phyloP scores from a whole-genome alignment of 2,797 vertebrate species.

The Coccyzus lansbergi region DNA sequence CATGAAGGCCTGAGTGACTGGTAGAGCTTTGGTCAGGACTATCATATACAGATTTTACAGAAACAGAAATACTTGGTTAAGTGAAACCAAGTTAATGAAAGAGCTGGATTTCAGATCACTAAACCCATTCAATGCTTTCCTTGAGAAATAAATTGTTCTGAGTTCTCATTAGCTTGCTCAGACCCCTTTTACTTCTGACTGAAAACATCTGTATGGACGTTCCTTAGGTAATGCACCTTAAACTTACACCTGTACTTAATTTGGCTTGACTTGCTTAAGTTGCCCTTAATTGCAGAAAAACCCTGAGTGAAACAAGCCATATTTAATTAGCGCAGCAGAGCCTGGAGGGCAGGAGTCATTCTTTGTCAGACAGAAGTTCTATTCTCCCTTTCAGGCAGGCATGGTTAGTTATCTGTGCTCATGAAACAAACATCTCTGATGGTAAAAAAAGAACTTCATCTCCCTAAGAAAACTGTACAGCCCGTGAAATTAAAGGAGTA shows the following conservation, averaged over 20 bases:
- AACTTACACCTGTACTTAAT: slow-evolving; percentile 24
- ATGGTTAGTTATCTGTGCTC: slow-evolving; percentile 14
- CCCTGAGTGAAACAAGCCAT: not conserved
- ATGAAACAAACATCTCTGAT: not conserved
- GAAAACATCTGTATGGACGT: not conserved
- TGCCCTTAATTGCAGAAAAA: not conserved
- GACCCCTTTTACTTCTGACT: not conserved
- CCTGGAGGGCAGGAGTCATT: not conserved
- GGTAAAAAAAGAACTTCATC: not conserved
- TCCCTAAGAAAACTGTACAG: not conserved
- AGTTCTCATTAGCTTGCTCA: slow-evolving; percentile 39
- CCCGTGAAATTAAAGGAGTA: not conserved
- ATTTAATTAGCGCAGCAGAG: not conserved
- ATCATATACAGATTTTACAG: not conserved
- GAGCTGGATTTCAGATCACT: slow-evolving; percentile 20
- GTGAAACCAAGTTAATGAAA: slow-evolving; percentile 17
- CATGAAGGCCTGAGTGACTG: not conserved
- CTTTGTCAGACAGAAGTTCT: not conserved
- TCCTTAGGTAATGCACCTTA: slow-evolving; percentile 16
- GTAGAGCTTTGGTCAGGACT: not conserved
- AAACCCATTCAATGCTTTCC: not conserved
- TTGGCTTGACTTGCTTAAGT: slow-evolving; percentile 2
- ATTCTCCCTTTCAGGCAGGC: not conserved
- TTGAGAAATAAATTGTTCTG: slow-evolving; percentile 16
- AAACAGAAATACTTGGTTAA: not conserved